Evolutionary conservation across 2,888 invertebrate genomes (phyloP).

Genomic region (Rhagium mordax): DNA sequence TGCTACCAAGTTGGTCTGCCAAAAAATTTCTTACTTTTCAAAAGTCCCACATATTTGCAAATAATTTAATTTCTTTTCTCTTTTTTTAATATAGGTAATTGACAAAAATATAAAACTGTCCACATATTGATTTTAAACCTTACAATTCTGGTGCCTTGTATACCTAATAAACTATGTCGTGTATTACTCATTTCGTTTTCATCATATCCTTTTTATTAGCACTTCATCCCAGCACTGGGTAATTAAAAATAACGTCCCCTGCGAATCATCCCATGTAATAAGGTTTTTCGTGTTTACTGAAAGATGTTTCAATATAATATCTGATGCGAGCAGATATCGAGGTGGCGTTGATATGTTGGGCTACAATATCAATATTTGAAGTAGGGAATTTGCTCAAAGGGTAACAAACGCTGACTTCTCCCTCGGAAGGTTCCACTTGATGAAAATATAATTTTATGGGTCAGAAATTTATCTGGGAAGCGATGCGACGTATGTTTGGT

Average conservation of each 20-base stretch:
- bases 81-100: no score
- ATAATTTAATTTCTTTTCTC: no score
- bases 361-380: slow-evolving; percentile 22
- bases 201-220: background rate
- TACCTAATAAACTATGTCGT: no score
- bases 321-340: slow-evolving; percentile 17
- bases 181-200: no score
- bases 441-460: slow-evolving; percentile 10
- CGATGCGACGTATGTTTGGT: background rate
- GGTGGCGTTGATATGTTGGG: slow-evolving; percentile 21
- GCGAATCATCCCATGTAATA: background rate
- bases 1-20: no score
- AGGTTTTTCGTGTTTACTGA: slow-evolving; percentile 12
- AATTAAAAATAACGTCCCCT: slow-evolving; percentile 4
- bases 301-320: slow-evolving; percentile 14
- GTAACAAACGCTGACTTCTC: slow-evolving; percentile 9
- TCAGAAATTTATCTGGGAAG: background rate
- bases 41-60: no score
- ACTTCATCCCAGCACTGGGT: background rate
- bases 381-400: slow-evolving; percentile 16
- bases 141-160: no score
- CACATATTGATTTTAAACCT: no score
- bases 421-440: background rate
- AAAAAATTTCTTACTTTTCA: no score
- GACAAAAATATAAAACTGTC: no score